Evolutionary conservation across 2,888 invertebrate species (phyloP), one percentile per base, ranked within the genome.

Genomic region (Pseudeuparius sepicola): DNA sequence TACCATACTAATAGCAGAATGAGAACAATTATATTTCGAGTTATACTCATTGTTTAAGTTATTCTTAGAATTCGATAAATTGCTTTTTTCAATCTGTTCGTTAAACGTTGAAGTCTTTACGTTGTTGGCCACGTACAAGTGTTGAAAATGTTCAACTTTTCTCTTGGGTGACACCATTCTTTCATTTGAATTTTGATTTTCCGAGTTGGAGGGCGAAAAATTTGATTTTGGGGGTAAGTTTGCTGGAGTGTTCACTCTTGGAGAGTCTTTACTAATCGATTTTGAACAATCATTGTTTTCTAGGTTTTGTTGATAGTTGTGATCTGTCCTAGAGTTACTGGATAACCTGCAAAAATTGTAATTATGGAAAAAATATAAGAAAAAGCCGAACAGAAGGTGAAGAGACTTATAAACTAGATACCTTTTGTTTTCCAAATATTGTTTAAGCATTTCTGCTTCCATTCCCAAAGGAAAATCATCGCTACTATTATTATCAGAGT

Each of bases 261-360:
- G 51, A 1, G 48, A 43, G 10, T 52, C 51, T 37, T 56, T 57
- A 39, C 50, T 49, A 14, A 39, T 42, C n/a, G 42, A 36, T 24
- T 30, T 49, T 37, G 38, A 51, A 24, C 46, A 46, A 29, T 42
- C 48, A 14, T 42, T 41, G 33, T 46, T 45, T 41, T 50, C 53
- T 24, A 47, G 36, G 17, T 47, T 48, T 37, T 52, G 53, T 18
- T 65, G 59, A 24, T 41, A 41, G 11, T 20, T 34, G 29, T 42
- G 39, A 23, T 66, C 66, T 6, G 50, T 56, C 37, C 64, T 56
- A 12, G 65, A 59, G 45, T 68, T 69, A 32, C 66, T 68, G 16
- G 69, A 67, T 27, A 70, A 64, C 50, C 70, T 70, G 54, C 16
- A 57, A 56, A 24, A 29, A 39, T n/a, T n/a, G n/a, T n/a, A n/a